These are phyloP conservation scores for Aphidius colemani DNA, from an alignment of 2,888 invertebrate genomes.

Conservation along the genomic window DNA sequence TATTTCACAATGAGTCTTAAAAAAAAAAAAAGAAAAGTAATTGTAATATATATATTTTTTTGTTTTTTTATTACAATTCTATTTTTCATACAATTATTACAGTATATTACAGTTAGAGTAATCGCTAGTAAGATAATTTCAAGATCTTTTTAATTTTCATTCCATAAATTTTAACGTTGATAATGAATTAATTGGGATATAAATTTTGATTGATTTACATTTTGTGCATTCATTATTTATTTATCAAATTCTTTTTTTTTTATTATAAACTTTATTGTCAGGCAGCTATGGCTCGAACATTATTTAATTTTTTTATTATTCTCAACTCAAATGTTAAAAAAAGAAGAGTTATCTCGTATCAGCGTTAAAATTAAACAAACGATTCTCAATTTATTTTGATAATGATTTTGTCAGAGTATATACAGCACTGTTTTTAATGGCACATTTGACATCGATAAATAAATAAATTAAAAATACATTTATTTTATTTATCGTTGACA, in stretches of 20 bases:
- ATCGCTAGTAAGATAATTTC: conserved; percentile 32
- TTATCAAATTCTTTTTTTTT: conserved; percentile 19
- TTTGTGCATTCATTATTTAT: background rate
- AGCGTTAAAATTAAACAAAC: conserved; percentile 23
- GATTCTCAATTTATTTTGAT: conserved; percentile 20
- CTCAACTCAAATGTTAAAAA: too few relatives aligned
- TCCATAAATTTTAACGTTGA: background rate
- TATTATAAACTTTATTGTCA: conserved; percentile 47
- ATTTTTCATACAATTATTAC: conserved; percentile 52
- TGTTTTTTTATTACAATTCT: conserved; percentile 53
- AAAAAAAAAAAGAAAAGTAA: background rate
- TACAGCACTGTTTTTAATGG: conserved; percentile 53
- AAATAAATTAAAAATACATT: conserved; percentile 12
- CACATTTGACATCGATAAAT: conserved; percentile 47
- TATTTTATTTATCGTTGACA: conserved; percentile 32
- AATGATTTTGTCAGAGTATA: conserved; percentile 32
- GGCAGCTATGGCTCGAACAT: conserved; percentile 41
- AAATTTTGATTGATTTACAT: background rate
- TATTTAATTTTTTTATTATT: background rate
- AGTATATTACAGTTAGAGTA: conserved; percentile 53
- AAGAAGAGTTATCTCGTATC: background rate
- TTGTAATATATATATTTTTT: conserved; percentile 18
- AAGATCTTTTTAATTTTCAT: background rate
- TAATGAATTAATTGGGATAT: too few relatives aligned
- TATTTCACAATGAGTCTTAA: too few relatives aligned